Base-by-base conservation (phyloP, 2,888 invertebrate species). In the Petrophora chlorosata region DNA sequence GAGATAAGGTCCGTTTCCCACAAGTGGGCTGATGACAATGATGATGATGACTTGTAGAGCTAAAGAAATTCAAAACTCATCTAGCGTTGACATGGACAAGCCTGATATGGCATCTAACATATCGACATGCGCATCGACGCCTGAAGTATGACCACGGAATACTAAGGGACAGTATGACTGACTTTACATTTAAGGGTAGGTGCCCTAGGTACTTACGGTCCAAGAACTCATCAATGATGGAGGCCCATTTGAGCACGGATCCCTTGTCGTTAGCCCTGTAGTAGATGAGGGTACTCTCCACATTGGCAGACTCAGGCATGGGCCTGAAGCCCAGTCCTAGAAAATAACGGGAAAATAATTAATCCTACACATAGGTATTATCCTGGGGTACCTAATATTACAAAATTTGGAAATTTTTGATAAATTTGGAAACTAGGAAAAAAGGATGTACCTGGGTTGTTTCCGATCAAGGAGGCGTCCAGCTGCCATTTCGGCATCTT, bases 231-330 rank as follows among this genome's bases (percentile, higher is more conserved):
- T 94, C 93, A 65, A 97, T 92, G 81, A 95, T 94, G 40, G 91
- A 89, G 61, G 94, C 93, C 97, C 97, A 97, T 76, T 94, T 94
- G 66, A 94, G 91, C 73, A 94, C 94, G 79, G 96, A 96, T 45
- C 94, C 94, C 74, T 92, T 92, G 75, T 94, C 94, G 66, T 92
- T 92, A 58, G 94, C 93, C 84, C 94, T 95, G 92, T 98, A 99
- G 95, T 98, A 97, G 87, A 99, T 96, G 72, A 99, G 93, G 58
- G 99, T 99, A 82, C 98, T 98, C 82, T 98, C 98, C 66, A 98
- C 97, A 62, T 82, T 97, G 43, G 79, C 84, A 51, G 93, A 93
- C 70, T 96, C 95, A 67, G 97, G 98, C 95, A 97, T 97, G 57
- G 99, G 99, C 78, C 99, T 93, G 92, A 98, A 99, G 62, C 99